Evolutionary conservation across 64 coral and sea anemone species (phyloP), one percentile per base, ranked within the genome.

Genomic region (Trachythela sp.): DNA sequence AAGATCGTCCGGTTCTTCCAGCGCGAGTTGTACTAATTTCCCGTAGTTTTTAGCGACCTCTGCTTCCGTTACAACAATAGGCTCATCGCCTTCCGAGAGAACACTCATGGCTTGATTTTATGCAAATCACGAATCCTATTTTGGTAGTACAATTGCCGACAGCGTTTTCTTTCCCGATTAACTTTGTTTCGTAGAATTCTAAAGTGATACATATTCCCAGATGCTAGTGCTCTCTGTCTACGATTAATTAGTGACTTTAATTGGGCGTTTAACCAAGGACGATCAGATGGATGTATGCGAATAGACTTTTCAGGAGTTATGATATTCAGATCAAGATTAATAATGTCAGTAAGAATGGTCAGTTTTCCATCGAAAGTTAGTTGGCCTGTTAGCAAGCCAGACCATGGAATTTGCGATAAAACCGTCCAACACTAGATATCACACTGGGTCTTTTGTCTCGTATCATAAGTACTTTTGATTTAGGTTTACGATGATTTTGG

Each of bases 151-250:
- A 49, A 49, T 49, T 49, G 48, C 15, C 48, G 48, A 15, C 48
- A 49, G 15, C 48, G 48, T 49, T 49, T 49, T 49, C 48, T 49
- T 49, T 49, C 48, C 15, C 48, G 7, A 49, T 49, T 49, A 15
- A 49, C 15, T 15, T 49, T 49, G 15, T 49, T 49, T 9, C 48
- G 48, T 49, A 49, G 15, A 49, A 94, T 59, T 85, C 87, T 94
- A 48, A 84, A 94, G 24, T 87, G 70, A 67, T 17, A 36, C 13
- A 38, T 24, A 42, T 94, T 91, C 11, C 84, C 71, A 40, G 87
- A 86, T 6, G 60, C 60, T 31, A 94, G 67, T 10, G 87, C 83
- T 30, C 89, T 80, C 71, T 93, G 84, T 35, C 87, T 9, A 17
- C 20, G 36, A 1, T 11, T 13, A 24, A 88, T 92, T 9, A 92